phyloP scores from a whole-genome alignment of 2,888 invertebrate species.

The Diarsia dahlii region DNA sequence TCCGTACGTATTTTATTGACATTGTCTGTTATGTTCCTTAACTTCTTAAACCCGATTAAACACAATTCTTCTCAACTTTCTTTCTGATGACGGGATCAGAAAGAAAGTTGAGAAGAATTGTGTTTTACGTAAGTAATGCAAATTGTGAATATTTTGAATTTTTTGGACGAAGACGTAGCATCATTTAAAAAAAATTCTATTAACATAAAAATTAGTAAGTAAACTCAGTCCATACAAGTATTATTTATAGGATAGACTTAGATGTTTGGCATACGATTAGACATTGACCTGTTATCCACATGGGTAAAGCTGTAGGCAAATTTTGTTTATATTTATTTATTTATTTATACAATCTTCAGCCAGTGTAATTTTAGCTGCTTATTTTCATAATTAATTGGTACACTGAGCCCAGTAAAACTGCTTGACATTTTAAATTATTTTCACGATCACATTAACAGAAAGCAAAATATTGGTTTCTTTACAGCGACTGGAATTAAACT shows the following conservation, averaged over 20 bases:
- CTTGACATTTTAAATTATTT: neutral
- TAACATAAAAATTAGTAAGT: too few relatives aligned
- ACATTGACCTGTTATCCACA: too few relatives aligned
- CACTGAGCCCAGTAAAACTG: neutral
- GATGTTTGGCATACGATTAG: neutral
- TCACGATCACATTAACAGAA: neutral
- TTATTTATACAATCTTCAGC: neutral
- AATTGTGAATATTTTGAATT: too few relatives aligned
- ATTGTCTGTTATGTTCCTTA: too few relatives aligned
- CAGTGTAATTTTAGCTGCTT: neutral
- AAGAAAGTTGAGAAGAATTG: constrained; percentile 63
- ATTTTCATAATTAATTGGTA: neutral
- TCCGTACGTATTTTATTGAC: too few relatives aligned
- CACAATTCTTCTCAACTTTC: too few relatives aligned
- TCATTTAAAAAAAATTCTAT: too few relatives aligned
- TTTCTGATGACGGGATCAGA: too few relatives aligned
- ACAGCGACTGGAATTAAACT: constrained; percentile 27
- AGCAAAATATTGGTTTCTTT: neutral
- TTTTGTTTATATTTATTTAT: too few relatives aligned
- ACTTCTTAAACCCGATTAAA: constrained; percentile 47
- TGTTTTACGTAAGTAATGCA: constrained; percentile 64
- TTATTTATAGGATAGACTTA: too few relatives aligned
- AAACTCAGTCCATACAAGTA: too few relatives aligned
- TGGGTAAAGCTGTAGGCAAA: neutral
- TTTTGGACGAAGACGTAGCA: too few relatives aligned